Evolutionary conservation across 2,797 vertebrate species (phyloP).

Genomic region (Tragopan temminckii): DNA sequence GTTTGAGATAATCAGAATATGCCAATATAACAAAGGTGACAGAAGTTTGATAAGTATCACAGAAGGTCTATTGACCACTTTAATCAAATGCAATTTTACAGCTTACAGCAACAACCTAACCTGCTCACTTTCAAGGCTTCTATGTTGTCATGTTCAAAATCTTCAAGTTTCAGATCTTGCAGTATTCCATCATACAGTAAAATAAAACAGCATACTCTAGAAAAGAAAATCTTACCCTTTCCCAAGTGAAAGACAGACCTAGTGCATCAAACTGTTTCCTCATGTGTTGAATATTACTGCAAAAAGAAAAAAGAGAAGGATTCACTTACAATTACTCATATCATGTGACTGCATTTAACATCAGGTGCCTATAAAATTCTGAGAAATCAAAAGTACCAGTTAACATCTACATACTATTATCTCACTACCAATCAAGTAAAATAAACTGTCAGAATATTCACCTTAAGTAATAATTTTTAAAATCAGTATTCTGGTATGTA

Average conservation of each 20-base stretch:
- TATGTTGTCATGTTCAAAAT: neutral
- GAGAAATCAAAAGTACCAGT: neutral
- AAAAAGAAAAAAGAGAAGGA: constrained; percentile 5
- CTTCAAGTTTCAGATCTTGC: neutral
- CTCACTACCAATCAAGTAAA: neutral
- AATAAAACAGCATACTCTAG: neutral
- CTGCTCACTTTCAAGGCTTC: neutral
- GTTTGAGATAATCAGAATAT: neutral
- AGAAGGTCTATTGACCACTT: neutral
- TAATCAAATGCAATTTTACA: neutral
- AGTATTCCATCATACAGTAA: neutral
- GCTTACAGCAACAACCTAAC: neutral
- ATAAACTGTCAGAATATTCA: neutral
- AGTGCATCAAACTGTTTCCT: constrained; percentile 91
- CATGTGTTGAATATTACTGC: constrained; percentile 95
- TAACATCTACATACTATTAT: neutral
- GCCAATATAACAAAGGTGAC: neutral
- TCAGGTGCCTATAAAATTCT: neutral
- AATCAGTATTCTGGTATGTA: neutral
- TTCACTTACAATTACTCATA: neutral
- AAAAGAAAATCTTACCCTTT: constrained; percentile 81
- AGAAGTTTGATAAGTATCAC: neutral
- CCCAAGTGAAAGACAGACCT: constrained; percentile 96
- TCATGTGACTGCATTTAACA: neutral
- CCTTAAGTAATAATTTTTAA: neutral